A percentile compares a stretch with the other conserved stretches of the same genome.
Evolutionary conservation across 2,797 vertebrate species (phyloP).

Genomic region (Chloroceryle amazona): DNA sequence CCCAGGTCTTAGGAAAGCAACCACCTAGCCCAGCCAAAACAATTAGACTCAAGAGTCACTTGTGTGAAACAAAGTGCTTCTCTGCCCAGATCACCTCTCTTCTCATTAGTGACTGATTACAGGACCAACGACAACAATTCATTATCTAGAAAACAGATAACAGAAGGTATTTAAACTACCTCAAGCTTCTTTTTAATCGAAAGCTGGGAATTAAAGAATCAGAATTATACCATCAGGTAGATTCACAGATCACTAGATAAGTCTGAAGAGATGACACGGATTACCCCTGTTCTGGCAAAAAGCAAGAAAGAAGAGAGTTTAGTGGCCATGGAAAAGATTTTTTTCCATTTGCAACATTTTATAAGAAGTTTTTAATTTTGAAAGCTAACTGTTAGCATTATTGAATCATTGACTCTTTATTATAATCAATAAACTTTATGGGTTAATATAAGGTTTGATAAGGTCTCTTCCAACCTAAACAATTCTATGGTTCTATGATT

Average conservation of each 20-base stretch:
- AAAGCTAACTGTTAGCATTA: background rate
- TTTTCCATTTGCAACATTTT: background rate
- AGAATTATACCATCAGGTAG: background rate
- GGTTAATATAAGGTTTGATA: background rate
- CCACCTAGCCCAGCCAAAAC: background rate
- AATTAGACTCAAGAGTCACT: background rate
- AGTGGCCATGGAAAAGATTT: background rate
- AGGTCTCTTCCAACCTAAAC: background rate
- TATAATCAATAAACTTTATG: background rate
- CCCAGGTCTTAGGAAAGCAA: background rate
- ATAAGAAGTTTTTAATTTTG: background rate
- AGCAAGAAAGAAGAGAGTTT: background rate
- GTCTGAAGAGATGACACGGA: background rate
- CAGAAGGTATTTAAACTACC: background rate
- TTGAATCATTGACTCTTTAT: background rate
- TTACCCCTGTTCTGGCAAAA: background rate
- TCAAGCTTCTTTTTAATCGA: constrained; percentile 29
- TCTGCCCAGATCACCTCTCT: background rate
- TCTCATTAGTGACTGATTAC: constrained; percentile 26
- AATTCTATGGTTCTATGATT: background rate
- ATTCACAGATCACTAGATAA: constrained; percentile 4
- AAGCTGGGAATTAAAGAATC: constrained; percentile 22
- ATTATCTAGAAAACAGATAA: constrained; percentile 33
- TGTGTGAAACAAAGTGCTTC: background rate
- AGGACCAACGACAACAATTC: constrained; percentile 21